Evolutionary conservation across 2,888 invertebrate species (phyloP).

Genomic region (Phaonia tiefii): DNA sequence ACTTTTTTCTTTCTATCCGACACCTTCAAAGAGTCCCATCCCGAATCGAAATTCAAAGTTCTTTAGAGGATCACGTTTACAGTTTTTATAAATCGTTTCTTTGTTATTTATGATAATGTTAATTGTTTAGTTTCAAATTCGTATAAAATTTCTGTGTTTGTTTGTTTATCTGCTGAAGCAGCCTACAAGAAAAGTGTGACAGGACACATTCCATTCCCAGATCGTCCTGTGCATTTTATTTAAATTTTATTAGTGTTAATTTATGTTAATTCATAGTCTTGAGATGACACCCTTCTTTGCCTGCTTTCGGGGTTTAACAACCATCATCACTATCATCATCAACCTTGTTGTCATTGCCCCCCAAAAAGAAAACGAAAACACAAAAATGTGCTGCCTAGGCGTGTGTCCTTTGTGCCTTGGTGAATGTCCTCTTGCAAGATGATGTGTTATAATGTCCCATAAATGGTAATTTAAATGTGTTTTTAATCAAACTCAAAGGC

Average conservation of each 20-base stretch:
- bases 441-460: slow-evolving; percentile 45
- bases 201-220: too few species aligned
- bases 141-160: slow-evolving; percentile 2
- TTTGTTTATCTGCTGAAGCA: not conserved
- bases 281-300: not conserved
- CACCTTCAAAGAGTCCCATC: too few species aligned
- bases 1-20: too few species aligned
- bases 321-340: not conserved
- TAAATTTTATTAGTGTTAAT: slow-evolving; percentile 26
- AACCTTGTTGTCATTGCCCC: not conserved
- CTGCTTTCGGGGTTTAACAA: too few species aligned
- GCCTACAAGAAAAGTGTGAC: too few species aligned
- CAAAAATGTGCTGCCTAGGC: slow-evolving; percentile 45
- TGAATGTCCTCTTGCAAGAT: not conserved
- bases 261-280: slow-evolving; percentile 19
- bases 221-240: too few species aligned
- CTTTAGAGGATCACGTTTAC: too few species aligned
- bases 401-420: slow-evolving; percentile 42
- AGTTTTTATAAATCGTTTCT: too few species aligned
- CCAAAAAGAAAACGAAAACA: too few species aligned
- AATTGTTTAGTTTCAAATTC: slow-evolving; percentile 49
- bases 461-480: slow-evolving; percentile 64
- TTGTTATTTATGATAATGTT: slow-evolving; percentile 63
- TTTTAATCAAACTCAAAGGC: slow-evolving; percentile 40
- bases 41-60: too few species aligned